phyloP scores from a whole-genome alignment of 2,888 invertebrate species.

The Lasioglossum oenotherae region DNA sequence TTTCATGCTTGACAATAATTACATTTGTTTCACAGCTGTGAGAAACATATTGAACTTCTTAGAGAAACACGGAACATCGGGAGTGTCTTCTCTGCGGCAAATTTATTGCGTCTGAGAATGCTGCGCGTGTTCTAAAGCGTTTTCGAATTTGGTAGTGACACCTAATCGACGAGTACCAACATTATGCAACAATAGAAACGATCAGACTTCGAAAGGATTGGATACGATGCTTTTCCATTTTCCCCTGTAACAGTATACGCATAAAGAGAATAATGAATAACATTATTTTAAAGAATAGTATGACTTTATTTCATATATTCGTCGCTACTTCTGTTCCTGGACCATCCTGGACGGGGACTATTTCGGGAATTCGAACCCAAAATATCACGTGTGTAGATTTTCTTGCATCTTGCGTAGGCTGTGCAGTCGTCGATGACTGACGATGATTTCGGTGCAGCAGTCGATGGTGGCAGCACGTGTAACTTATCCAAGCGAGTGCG shows the following conservation, averaged over 20 bases:
- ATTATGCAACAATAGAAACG: conserved; percentile 13
- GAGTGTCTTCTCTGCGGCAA: conserved; percentile 47
- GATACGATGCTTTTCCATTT: conserved; percentile 4
- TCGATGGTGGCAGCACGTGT: conserved; percentile 40
- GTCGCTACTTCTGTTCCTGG: not conserved
- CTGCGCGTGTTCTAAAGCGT: not conserved
- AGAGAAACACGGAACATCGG: conserved; percentile 57
- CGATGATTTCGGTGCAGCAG: not conserved
- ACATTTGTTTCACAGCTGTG: conserved; percentile 54
- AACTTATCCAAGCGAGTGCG: conserved; percentile 39
- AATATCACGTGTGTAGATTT: not conserved
- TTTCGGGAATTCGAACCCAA: not conserved
- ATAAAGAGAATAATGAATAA: conserved; percentile 9
- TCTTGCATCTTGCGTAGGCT: not conserved
- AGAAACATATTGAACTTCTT: conserved; percentile 62
- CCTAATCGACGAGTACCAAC: conserved; percentile 30
- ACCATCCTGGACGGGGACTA: not conserved
- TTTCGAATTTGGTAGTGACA: conserved; percentile 36
- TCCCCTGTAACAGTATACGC: not conserved
- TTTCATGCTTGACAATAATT: not conserved
- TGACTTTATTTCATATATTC: not conserved
- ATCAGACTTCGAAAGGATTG: not conserved
- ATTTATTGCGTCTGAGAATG: conserved; percentile 57
- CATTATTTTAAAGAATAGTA: not conserved
- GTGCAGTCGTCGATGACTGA: not conserved